A percentile compares a stretch with the other conserved stretches of the same genome.
Evolutionary conservation across 1,140 invertebrate genomes (phyloP).

Genomic region (Drosophila santomea): DNA sequence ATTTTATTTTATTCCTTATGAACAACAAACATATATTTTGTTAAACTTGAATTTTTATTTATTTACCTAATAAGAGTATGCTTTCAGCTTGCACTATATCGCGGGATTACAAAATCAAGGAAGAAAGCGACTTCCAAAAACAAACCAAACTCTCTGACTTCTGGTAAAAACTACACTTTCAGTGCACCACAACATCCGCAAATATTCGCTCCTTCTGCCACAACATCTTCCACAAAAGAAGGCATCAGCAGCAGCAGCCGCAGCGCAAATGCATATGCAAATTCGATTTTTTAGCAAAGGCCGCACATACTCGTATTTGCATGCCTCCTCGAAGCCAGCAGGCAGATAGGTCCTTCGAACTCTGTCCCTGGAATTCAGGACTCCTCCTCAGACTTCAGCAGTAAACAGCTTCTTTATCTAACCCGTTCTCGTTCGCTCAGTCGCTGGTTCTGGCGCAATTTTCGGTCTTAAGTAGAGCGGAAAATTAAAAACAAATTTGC

Average conservation of each 20-base stretch:
- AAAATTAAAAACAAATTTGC: conserved; percentile 82
- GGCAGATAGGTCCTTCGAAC: background rate
- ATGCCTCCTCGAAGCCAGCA: conserved; percentile 14
- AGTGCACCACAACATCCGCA: conserved; percentile 26
- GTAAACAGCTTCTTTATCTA: conserved; percentile 78
- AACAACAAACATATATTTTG: too few species aligned
- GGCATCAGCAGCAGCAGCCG: conserved; percentile 26
- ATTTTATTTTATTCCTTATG: too few species aligned
- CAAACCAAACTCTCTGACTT: conserved; percentile 10
- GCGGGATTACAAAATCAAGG: background rate
- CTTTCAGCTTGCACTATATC: too few species aligned
- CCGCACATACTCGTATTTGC: conserved; percentile 59
- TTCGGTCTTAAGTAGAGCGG: conserved; percentile 76
- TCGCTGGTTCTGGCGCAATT: conserved; percentile 49
- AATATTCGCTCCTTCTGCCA: conserved; percentile 16
- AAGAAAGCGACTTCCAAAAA: conserved; percentile 17
- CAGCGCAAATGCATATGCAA: conserved; percentile 72
- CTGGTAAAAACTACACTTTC: conserved; percentile 40
- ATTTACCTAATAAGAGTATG: too few species aligned
- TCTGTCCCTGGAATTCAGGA: background rate
- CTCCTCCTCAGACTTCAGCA: conserved; percentile 13
- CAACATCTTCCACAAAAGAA: conserved; percentile 35
- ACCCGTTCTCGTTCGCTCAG: conserved; percentile 41
- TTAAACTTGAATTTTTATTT: too few species aligned
- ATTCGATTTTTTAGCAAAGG: conserved; percentile 69